phyloP scores from a whole-genome alignment of 2,113 vertebrate genomes.

The Trematomus loennbergii region DNA sequence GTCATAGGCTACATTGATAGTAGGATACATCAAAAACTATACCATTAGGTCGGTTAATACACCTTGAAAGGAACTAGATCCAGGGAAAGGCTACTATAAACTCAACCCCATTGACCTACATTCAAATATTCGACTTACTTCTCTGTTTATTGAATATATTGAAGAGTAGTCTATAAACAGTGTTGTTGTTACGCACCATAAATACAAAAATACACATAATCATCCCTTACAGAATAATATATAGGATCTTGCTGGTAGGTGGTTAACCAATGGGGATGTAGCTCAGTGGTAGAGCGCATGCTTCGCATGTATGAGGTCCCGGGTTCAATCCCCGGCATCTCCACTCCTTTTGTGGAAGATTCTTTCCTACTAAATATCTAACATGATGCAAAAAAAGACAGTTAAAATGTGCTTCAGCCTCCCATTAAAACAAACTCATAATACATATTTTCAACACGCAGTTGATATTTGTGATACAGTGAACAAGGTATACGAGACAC shows the following conservation, averaged over 20 bases:
- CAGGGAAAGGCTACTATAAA: background rate
- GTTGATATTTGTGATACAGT: rapidly evolving
- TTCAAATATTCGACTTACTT: background rate
- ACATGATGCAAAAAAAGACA: too few species aligned
- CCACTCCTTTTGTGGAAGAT: constrained; percentile 28
- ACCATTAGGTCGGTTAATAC: background rate
- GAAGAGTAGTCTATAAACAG: background rate
- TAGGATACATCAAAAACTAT: background rate
- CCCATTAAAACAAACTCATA: background rate
- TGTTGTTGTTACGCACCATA: background rate
- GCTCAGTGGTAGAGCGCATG: constrained; percentile 91
- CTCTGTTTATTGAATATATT: background rate
- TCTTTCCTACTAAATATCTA: background rate
- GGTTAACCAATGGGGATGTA: constrained; percentile 81
- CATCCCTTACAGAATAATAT: too few species aligned
- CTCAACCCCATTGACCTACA: background rate
- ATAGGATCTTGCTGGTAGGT: too few species aligned
- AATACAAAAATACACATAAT: too few species aligned
- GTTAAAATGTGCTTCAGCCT: rapidly evolving
- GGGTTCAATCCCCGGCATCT: constrained; percentile 91
- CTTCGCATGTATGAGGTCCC: constrained; percentile 90
- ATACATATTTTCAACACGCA: too few species aligned
- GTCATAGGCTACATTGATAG: too few species aligned
- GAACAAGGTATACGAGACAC: background rate
- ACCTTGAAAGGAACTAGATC: background rate